Evolutionary conservation across 1,140 invertebrate species (phyloP), one percentile per base, ranked within the genome.

Genomic region (Brachionus angularis): DNA sequence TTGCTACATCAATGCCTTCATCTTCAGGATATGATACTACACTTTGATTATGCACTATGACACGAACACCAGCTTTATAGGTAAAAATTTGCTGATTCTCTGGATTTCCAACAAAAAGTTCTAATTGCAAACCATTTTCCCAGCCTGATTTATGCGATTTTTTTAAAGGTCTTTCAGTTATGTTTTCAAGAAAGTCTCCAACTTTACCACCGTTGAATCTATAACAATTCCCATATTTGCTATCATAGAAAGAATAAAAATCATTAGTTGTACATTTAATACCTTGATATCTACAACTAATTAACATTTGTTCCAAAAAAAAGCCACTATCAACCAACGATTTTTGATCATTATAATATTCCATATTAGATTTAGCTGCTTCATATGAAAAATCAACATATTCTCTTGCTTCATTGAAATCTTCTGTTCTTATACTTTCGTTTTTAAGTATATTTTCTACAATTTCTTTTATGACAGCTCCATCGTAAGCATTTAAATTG

Each of bases 251-350:
- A 2, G 1, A n/a, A 8, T 18, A 10, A 69, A 72, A 72, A 39
- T 72, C 55, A 50, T 14, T 72, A 21, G 4, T 71, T 18, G 10
- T 44, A 46, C 18, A 74, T 33, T 4, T 29, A 44, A 23, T 73
- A 47, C 52, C 73, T 73, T 23, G 70, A 50, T 25, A 73, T 70
- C 52, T 73, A 73, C 12, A 71, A 39, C 33, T 67, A 8, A 25
- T 12, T 5, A 23, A 47, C 25, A 42, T 39, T 31, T 61, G 10
- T 31, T 39, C 16, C 7, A 61, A 8, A 14, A 10, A 8, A 47
- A 42, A 61, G 10, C 10, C 25, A n/a, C n/a, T n/a, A n/a, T n/a
- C n/a, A n/a, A n/a, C n/a, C n/a, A n/a, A n/a, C n/a, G n/a, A n/a
- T n/a, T n/a, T 12, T 42, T 14, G n/a, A n/a, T n/a, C n/a, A n/a